Base-by-base conservation (phyloP, 2,113 vertebrate species). In the Oncorhynchus masou region DNA sequence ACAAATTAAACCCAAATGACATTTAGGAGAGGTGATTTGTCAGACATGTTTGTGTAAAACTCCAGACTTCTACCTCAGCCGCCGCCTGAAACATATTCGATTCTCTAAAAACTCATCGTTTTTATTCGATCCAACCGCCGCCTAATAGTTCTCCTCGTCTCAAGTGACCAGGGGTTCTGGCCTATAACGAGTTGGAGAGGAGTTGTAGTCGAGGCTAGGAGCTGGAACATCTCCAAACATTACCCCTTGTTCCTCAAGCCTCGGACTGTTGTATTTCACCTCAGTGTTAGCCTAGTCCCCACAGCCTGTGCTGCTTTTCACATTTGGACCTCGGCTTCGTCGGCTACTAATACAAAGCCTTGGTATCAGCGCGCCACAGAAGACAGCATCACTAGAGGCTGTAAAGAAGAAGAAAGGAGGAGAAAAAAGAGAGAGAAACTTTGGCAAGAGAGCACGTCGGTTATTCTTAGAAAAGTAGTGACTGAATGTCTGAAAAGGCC, bases 401-500 rank as follows among this genome's bases (percentile, higher is more conserved):
- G 81, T 73, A 85, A 84, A 86, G 83, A 81, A 57, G 49, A 65
- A 84, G 68, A 78, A 12, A n/a, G 19, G 34, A 62, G 75, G 13
- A 19, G 39, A 45, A 12, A 67, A 34, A 34, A 19, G 2, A 25
- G 25, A 51, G 29, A 39, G 31, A 76, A 74, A 51, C 78, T 80
- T 86, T 90, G 88, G 88, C 91, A 82, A 79, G 82, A 65, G 71
- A 72, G 79, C 70, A 29, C 73, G 73, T 78, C 83, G 82, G 85
- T 88, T 90, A 91, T 92, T 93, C 89, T 92, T 91, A 90, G 86
- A 90, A 84, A 84, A 90, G 87, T 74, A 91, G 89, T 92, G 92
- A 93, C 91, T 92, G 90, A 92, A 93, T 88, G 91, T 93, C 91
- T 94, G 90, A 93, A 85, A 92, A 86, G 83, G 83, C 69, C 84